Evolutionary conservation across 2,797 vertebrate species (phyloP).

Genomic region (Botia almorhae): DNA sequence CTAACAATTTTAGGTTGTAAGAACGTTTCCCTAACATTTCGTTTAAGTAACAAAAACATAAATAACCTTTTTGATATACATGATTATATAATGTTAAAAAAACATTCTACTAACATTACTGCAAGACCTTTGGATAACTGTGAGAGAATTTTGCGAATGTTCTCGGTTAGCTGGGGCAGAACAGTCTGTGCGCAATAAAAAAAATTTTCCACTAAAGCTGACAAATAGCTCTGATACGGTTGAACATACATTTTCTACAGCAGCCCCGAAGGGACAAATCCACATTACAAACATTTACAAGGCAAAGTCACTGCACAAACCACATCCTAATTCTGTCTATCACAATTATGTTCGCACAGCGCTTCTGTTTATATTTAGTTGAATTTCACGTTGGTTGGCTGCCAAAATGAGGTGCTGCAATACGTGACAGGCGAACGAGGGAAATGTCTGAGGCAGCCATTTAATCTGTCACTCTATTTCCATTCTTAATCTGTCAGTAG

Average conservation of each 20-base stretch:
- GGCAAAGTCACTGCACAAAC: not conserved
- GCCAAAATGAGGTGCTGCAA: not conserved
- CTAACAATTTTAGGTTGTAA: too few species aligned
- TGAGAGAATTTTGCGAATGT: too few species aligned
- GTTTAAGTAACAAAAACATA: fast-evolving
- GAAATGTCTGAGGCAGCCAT: not conserved
- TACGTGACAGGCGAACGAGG: not conserved
- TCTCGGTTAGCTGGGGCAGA: not conserved
- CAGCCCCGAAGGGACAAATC: not conserved
- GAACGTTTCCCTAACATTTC: too few species aligned
- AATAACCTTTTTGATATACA: too few species aligned
- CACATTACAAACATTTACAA: not conserved
- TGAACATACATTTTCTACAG: not conserved
- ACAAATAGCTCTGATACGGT: not conserved
- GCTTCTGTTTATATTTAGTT: not conserved
- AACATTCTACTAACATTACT: too few species aligned
- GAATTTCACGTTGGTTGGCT: not conserved
- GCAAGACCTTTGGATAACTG: too few species aligned
- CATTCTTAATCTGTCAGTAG: not conserved
- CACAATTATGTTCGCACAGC: not conserved
- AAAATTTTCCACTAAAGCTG: not conserved
- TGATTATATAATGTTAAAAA: too few species aligned
- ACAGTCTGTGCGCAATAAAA: not conserved
- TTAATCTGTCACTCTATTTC: not conserved
- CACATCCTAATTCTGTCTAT: not conserved